Evolutionary conservation across 2,888 invertebrate genomes (phyloP).

Genomic region (Rambutsinella grinnellia): DNA sequence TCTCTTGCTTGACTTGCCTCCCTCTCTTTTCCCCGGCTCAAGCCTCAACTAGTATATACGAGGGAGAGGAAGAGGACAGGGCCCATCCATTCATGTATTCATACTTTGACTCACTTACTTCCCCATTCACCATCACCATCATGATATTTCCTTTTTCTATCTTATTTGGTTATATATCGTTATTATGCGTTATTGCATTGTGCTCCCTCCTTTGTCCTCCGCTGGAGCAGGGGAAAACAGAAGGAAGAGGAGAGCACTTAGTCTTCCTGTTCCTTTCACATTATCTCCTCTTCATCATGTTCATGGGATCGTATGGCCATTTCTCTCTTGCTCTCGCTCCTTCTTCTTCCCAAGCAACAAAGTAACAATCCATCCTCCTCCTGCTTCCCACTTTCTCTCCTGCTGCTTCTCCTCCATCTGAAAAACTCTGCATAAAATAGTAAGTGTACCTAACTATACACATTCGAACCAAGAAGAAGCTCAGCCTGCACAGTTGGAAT

Average conservation of each 20-base stretch:
- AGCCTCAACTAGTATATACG: neutral
- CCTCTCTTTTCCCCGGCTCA: neutral
- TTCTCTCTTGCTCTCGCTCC: neutral
- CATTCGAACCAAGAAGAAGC: too few relatives aligned
- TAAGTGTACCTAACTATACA: too few relatives aligned
- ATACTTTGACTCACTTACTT: conserved; percentile 41
- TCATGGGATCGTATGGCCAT: conserved; percentile 30
- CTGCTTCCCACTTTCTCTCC: neutral
- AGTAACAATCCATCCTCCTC: conserved; percentile 7
- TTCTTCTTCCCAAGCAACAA: neutral
- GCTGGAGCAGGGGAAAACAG: neutral
- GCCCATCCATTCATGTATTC: conserved; percentile 38
- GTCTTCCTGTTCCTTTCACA: conserved; percentile 49
- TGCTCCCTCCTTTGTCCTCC: conserved; percentile 3
- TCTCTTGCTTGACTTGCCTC: conserved; percentile 4
- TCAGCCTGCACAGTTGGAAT: conserved; percentile 38
- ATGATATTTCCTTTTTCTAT: conserved; percentile 29
- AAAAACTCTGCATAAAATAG: too few relatives aligned
- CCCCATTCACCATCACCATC: conserved; percentile 19
- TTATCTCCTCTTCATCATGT: conserved; percentile 44
- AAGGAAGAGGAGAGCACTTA: conserved; percentile 33
- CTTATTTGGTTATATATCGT: conserved; percentile 43
- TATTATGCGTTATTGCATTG: conserved; percentile 54
- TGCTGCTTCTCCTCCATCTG: neutral
- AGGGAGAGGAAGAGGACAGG: conserved; percentile 11